phyloP scores from a whole-genome alignment of 1,140 invertebrate genomes.

The Ceratina japonica region DNA sequence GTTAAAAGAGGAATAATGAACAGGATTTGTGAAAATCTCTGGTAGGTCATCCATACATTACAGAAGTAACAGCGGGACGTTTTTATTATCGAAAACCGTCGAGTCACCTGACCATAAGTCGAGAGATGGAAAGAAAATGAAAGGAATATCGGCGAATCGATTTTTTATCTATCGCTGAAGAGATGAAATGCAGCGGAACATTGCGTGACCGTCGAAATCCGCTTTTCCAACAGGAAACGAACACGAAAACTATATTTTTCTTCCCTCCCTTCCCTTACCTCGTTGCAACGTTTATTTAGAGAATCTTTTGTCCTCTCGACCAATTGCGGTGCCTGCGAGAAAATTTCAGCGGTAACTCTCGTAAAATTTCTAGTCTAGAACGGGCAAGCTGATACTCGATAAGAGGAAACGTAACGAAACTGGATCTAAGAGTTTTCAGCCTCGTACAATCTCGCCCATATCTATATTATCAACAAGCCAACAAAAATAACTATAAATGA shows the following conservation, averaged over 20 bases:
- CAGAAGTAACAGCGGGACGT: neutral
- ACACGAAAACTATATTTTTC: neutral
- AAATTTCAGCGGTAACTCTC: neutral
- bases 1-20: neutral
- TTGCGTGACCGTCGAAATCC: neutral
- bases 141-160: constrained; percentile 16
- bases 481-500: too few relatives aligned
- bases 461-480: neutral
- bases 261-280: too few relatives aligned
- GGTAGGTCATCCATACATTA: constrained; percentile 6
- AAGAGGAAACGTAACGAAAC: neutral
- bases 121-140: neutral
- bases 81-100: constrained; percentile 38
- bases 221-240: neutral
- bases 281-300: neutral
- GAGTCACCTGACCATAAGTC: constrained; percentile 15
- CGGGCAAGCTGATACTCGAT: neutral
- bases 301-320: neutral
- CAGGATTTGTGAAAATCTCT: constrained; percentile 2
- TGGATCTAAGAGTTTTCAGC: neutral
- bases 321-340: neutral
- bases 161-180: constrained; percentile 26
- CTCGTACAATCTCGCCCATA: neutral
- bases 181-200: constrained; percentile 12
- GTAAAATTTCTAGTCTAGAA: neutral